phyloP scores from a whole-genome alignment of 1,140 invertebrate genomes.

The Trachymyrmex cornetzi region DNA sequence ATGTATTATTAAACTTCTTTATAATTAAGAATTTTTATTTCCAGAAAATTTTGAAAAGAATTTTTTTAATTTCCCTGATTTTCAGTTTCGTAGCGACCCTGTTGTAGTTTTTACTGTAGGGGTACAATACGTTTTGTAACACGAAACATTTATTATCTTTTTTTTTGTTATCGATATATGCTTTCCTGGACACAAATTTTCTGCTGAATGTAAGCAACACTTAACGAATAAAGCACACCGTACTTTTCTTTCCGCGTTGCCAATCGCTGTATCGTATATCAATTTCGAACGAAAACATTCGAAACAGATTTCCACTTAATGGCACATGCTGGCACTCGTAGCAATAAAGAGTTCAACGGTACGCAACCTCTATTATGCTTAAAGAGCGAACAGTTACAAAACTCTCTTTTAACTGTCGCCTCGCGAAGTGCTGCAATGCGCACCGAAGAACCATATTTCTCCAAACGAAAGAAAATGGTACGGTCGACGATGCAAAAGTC shows the following conservation, averaged over 20 bases:
- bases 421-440: constrained; percentile 37
- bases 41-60: no score
- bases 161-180: background rate
- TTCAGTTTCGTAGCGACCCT: no score
- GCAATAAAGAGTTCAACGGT: constrained; percentile 42
- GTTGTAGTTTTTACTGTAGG: background rate
- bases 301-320: constrained; percentile 61
- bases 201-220: background rate
- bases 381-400: constrained; percentile 52
- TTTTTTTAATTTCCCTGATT: no score
- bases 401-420: constrained; percentile 47
- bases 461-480: constrained; percentile 29
- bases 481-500: background rate
- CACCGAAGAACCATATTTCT: constrained; percentile 21
- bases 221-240: constrained; percentile 15
- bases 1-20: no score
- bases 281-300: constrained; percentile 33
- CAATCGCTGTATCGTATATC: constrained; percentile 31
- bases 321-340: background rate
- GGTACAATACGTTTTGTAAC: background rate
- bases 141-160: background rate
- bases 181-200: constrained; percentile 16
- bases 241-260: constrained; percentile 41
- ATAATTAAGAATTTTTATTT: no score
- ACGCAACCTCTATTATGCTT: constrained; percentile 32